These are phyloP conservation scores for Epinotia nisella DNA, from an alignment of 2,888 invertebrate species.

Conservation along the genomic window DNA sequence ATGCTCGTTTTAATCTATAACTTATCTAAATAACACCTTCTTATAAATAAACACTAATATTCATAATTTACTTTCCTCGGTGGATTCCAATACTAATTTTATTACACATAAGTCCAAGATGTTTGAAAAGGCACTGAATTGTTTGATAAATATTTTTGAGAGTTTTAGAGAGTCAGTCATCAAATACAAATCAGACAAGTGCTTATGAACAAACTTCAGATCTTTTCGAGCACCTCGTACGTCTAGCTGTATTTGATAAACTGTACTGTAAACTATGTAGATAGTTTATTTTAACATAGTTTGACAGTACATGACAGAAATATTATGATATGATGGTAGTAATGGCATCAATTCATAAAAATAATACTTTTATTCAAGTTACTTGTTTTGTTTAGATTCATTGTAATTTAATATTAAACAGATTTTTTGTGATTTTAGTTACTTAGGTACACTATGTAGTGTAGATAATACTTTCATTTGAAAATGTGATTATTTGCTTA, in stretches of 20 bases:
- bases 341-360: slow-evolving; percentile 1
- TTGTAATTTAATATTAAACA: neutral
- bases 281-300: neutral
- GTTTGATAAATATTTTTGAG: slow-evolving; percentile 2
- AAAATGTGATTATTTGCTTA: neutral
- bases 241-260: neutral
- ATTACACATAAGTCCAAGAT: slow-evolving; percentile 15
- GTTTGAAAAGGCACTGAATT: slow-evolving; percentile 32
- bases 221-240: no score
- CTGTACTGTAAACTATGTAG: neutral
- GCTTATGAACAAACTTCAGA: neutral
- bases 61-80: slow-evolving; percentile 43
- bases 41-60: slow-evolving; percentile 37
- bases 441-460: neutral
- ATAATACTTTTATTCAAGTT: neutral
- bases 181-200: neutral
- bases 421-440: neutral
- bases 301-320: neutral
- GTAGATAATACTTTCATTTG: neutral
- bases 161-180: neutral
- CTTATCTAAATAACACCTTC: slow-evolving; percentile 34
- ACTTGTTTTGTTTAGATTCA: no score
- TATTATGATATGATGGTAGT: slow-evolving; percentile 1
- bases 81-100: slow-evolving; percentile 39
- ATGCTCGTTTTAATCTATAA: slow-evolving; percentile 24